Evolutionary conservation across 2,797 vertebrate genomes (phyloP).

Genomic region (Pteronotus mesoamericanus): DNA sequence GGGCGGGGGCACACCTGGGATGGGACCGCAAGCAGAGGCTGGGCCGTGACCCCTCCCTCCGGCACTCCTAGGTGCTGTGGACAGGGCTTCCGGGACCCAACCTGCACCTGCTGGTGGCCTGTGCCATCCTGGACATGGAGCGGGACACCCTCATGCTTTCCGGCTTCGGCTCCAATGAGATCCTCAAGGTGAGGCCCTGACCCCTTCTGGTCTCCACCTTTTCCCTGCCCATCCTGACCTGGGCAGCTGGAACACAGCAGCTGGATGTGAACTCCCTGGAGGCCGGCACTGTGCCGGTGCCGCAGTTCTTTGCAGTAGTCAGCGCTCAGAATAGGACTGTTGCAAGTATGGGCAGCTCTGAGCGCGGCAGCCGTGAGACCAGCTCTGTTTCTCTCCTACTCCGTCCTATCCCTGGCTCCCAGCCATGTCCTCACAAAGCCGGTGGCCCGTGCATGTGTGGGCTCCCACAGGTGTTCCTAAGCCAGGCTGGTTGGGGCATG

Average conservation of each 20-base stretch:
- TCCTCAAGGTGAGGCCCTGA: slow-evolving; percentile 87
- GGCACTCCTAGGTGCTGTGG: slow-evolving; percentile 88
- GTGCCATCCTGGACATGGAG: slow-evolving; percentile 91
- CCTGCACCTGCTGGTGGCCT: slow-evolving; percentile 92
- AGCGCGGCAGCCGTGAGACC: background rate
- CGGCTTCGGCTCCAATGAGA: slow-evolving; percentile 92
- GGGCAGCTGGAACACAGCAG: background rate
- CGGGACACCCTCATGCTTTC: slow-evolving; percentile 90
- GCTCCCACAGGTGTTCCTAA: no score
- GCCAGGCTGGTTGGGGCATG: rapidly evolving
- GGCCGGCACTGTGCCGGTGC: background rate
- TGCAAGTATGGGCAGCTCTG: background rate
- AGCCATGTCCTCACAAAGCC: background rate
- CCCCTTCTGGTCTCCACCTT: background rate
- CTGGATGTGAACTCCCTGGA: rapidly evolving
- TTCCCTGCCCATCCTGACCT: background rate
- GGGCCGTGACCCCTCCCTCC: background rate
- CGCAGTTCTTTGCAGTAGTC: background rate
- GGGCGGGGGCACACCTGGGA: background rate
- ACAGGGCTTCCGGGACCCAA: slow-evolving; percentile 89
- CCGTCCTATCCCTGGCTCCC: no score
- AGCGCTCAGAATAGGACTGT: background rate
- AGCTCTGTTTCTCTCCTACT: background rate
- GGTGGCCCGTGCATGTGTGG: background rate
- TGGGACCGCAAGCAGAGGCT: background rate